phyloP scores from a whole-genome alignment of 2,888 invertebrate genomes.

The Alcis repandata region DNA sequence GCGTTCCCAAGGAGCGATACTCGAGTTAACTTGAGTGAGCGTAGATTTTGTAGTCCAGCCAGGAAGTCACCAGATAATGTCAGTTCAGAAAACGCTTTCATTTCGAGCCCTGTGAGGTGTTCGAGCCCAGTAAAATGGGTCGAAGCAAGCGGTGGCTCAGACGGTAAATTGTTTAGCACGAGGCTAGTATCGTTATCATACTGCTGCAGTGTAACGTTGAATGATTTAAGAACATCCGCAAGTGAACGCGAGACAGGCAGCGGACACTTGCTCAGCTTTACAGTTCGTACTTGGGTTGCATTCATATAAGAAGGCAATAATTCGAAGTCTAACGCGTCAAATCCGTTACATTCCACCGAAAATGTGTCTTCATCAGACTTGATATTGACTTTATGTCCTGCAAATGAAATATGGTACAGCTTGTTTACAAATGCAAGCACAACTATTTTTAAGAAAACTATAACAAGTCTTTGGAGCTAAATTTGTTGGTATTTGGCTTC shows the following conservation, averaged over 20 bases:
- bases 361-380: not conserved
- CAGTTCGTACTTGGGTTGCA: not conserved
- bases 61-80: not conserved
- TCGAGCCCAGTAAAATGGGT: not conserved
- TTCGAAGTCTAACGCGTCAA: not conserved
- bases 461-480: too few species aligned
- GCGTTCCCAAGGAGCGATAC: not conserved
- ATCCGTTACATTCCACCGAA: not conserved
- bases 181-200: not conserved
- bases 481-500: not conserved
- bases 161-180: not conserved
- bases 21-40: not conserved
- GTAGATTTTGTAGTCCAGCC: not conserved
- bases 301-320: not conserved
- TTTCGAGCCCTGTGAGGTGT: not conserved
- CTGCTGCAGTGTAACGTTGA: not conserved
- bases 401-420: not conserved
- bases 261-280: not conserved
- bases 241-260: not conserved
- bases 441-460: too few species aligned
- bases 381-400: slow-evolving; percentile 2
- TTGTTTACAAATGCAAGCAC: too few species aligned
- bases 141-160: not conserved
- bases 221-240: not conserved
- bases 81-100: not conserved